Percentiles rank a stretch among this genome's conserved stretches.
Conservation (phyloP, 2,888 invertebrate genomes). For the Tipula lateralis region DNA sequence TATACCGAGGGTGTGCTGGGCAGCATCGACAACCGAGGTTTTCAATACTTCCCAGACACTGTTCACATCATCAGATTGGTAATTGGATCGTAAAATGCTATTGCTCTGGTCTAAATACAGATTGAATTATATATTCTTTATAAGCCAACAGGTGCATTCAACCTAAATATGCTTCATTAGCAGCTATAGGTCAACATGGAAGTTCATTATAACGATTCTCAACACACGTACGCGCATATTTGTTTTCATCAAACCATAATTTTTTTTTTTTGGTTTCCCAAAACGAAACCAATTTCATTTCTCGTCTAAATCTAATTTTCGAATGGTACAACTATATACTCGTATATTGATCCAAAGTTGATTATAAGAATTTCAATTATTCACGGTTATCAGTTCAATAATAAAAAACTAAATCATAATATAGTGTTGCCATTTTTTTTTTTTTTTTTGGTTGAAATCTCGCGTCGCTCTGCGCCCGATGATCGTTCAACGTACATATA, state of each 20-base stretch:
- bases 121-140: no score
- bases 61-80: no score
- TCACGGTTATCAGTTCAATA: constrained; percentile 11
- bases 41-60: no score
- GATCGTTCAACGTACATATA: neutral
- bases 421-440: neutral
- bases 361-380: neutral
- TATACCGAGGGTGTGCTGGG: no score
- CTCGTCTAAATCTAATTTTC: constrained; percentile 24
- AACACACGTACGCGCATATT: neutral
- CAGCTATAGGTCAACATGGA: neutral
- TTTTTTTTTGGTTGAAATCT: neutral
- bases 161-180: neutral
- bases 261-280: neutral
- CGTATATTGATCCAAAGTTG: neutral
- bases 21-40: no score
- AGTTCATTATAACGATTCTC: neutral
- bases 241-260: neutral
- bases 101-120: no score
- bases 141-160: neutral
- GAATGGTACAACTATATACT: neutral
- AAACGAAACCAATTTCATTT: constrained; percentile 5
- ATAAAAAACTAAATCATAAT: neutral
- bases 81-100: no score
- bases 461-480: neutral